Conservation (phyloP, 2,797 vertebrate species). For the Antennarius maculatus region DNA sequence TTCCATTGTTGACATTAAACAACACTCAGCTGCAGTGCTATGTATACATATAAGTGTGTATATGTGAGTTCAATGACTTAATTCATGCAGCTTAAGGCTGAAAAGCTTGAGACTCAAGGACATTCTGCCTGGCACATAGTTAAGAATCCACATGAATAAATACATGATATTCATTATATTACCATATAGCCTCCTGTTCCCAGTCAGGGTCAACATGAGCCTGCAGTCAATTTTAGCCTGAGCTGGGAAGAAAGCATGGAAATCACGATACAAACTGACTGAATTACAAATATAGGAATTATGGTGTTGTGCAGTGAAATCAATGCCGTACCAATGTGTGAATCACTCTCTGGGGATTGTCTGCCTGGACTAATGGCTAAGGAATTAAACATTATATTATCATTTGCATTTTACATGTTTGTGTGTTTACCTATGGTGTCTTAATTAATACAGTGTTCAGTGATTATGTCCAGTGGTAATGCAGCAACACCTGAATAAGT, state of each 20-base stretch:
- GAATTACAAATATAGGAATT: constrained; percentile 16
- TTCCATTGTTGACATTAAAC: neutral
- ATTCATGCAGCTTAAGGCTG: neutral
- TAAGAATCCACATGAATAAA: neutral
- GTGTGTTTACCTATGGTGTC: too few relatives aligned
- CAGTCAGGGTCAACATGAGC: constrained; percentile 12
- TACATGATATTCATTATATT: neutral
- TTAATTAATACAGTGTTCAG: too few relatives aligned
- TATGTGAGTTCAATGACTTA: neutral
- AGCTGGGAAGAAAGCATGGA: neutral
- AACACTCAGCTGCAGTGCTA: too few relatives aligned
- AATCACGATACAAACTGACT: constrained; percentile 14
- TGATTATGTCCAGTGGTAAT: too few relatives aligned
- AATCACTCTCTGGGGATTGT: neutral
- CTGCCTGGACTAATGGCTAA: too few relatives aligned
- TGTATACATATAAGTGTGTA: too few relatives aligned
- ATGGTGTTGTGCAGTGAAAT: neutral
- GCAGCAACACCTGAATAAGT: too few relatives aligned
- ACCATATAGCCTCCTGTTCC: neutral
- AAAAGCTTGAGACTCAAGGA: neutral
- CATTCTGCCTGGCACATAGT: too few relatives aligned
- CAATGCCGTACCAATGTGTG: neutral
- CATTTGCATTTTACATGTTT: too few relatives aligned
- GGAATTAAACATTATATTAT: too few relatives aligned
- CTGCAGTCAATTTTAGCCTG: constrained; percentile 10